phyloP scores from a whole-genome alignment of 92 coral and sea anemone species.

The Ricordea florida region DNA sequence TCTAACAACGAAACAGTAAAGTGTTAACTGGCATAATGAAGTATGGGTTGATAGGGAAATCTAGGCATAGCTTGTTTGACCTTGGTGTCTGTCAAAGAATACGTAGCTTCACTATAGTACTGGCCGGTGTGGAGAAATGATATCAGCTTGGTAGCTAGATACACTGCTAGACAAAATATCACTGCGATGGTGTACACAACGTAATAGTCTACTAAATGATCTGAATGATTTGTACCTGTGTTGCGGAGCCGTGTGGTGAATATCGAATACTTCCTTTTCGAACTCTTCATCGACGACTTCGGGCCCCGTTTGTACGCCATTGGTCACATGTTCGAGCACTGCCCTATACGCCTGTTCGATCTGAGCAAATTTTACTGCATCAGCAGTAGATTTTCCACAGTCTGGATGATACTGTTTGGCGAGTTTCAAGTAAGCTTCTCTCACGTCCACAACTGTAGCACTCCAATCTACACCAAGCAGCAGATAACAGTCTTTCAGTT shows the following conservation, averaged over 20 bases:
- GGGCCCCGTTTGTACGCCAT: slow-evolving; percentile 6
- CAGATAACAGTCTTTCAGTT: slow-evolving; percentile 49
- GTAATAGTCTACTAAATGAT: background rate
- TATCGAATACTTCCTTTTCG: slow-evolving; percentile 58
- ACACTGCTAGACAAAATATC: no score
- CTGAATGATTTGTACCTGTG: no score
- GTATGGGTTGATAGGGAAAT: no score
- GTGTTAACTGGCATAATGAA: no score
- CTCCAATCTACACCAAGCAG: slow-evolving; percentile 62
- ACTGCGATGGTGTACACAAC: no score
- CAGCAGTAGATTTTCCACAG: slow-evolving; percentile 63
- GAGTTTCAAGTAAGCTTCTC: slow-evolving; percentile 60
- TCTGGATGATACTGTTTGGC: slow-evolving; percentile 78
- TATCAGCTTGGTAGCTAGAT: no score
- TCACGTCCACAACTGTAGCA: slow-evolving; percentile 51
- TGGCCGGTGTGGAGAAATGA: no score
- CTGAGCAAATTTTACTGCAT: slow-evolving; percentile 56
- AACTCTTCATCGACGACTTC: slow-evolving; percentile 19
- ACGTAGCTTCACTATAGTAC: no score
- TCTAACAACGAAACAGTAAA: no score
- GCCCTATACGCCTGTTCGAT: slow-evolving; percentile 65
- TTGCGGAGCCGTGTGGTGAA: slow-evolving; percentile 76
- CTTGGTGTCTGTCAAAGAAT: no score
- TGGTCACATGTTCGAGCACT: slow-evolving; percentile 49
- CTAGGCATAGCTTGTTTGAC: no score